Base-by-base conservation (phyloP, 2,888 invertebrate genomes). In the Eupithecia subumbrata region DNA sequence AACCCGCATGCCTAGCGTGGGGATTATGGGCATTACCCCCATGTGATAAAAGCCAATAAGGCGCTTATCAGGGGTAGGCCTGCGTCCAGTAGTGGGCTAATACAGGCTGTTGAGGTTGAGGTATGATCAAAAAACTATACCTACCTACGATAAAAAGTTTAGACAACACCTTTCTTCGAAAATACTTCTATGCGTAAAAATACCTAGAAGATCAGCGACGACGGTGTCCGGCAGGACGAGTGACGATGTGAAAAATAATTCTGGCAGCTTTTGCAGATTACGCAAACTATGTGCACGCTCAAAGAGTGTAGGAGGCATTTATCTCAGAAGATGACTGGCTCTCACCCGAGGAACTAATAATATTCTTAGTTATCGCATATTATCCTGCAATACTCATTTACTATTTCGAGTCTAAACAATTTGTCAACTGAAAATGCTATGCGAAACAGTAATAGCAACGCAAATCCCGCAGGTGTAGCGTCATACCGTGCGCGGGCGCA, bases 401-500 rank as follows among this genome's bases (percentile, higher is more conserved):
- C 67, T 68, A 68, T 68, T 67, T 68, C 40, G 68, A 68, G 68
- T 43, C 43, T 22, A 43, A 68, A 68, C 68, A 68, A 68, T 68
- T 68, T 68, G 68, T 68, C 68, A 68, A 25, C 68, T 68, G 22
- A 68, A 67, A 68, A 68, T 68, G 68, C 22, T 68, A 68, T 45
- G 22, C 40, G 68, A n/a, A n/a, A 60, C 48, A 56, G 56, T 60
- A 18, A 60, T 60, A 60, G 40, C 56, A 34, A 22, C 14, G 37
- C 70, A 71, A 70, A 22, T 68, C 66, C 66, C 66, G 68, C 68
- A 68, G 40, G n/a, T 40, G 11, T n/a, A 67, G 16, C 43, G 22
- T 22, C 68, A 40, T 68, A 37, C n/a, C 40, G 4, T 80, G 79
- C 83, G 81, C 80, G 34, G 43, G 63, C 78, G 80, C 84, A 80